Base-by-base conservation (phyloP, 2,888 invertebrate species). In the Chelonus formosanus region DNA sequence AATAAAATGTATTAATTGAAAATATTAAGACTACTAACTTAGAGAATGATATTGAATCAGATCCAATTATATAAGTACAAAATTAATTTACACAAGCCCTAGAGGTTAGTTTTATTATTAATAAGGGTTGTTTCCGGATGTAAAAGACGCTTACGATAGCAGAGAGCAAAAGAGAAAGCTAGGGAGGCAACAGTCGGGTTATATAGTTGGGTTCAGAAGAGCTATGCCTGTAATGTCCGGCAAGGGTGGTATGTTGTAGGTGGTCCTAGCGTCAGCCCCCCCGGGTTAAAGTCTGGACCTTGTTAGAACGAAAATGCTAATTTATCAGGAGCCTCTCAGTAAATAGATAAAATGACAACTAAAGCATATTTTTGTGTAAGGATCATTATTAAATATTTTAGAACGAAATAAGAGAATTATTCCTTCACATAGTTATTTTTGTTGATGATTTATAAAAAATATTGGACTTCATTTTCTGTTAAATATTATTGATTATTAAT, bases 181-280 rank as follows among this genome's bases (percentile, higher is more conserved):
- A 63, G 62, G 45, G 55, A 55, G 35, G 10, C 44, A 8, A 44
- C 43, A n/a, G 71, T 20, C 20, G 20, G 20, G 20, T 20, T 20
- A 20, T 20, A 20, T 20, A 74, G 73, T 75, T 72, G 65, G 77
- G 75, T 77, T 75, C 74, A 73, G 76, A 79, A 80, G 80, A 83
- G 83, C 81, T 83, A 83, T 84, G 83, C 82, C 78, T 71, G 83
- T 83, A 81, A 84, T 84, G 83, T 83, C 82, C 82, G 78, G 82
- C 78, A 73, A 76, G 78, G 80, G 75, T 77, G 81, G 81, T 78
- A 80, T 81, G 79, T 78, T 80, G 79, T 79, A 80, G 79, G 77
- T 81, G 77, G 79, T 76, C 75, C 76, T 72, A 71, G 71, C 76
- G 73, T 74, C 75, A 73, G 76, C 77, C 78, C 79, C 79, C 75